Percentiles rank a stretch among this genome's conserved stretches.
These are phyloP conservation scores for Chymomyza costata DNA, from an alignment of 1,140 invertebrate genomes.

Conservation along the genomic window DNA sequence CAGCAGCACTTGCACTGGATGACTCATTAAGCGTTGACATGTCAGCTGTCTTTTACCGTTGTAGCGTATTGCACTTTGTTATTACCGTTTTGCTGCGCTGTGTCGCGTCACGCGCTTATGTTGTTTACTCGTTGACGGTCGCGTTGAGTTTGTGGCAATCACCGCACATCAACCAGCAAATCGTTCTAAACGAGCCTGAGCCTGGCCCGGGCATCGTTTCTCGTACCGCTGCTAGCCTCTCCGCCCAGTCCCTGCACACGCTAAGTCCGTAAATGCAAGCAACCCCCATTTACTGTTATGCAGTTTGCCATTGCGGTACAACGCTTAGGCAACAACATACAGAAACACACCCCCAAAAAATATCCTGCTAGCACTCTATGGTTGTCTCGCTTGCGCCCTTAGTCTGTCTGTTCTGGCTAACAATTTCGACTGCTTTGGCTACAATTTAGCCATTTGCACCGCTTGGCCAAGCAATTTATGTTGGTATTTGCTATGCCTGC, in stretches of 20 bases:
- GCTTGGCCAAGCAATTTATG: constrained; percentile 27
- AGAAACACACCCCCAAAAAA: constrained; percentile 59
- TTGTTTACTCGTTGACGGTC: constrained; percentile 74
- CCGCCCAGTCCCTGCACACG: too few relatives aligned
- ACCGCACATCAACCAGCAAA: constrained; percentile 74
- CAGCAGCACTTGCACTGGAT: constrained; percentile 41
- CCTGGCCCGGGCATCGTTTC: not conserved
- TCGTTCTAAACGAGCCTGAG: constrained; percentile 61
- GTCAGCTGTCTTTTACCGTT: constrained; percentile 1
- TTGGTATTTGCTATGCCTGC: constrained; percentile 18
- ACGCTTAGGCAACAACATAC: too few relatives aligned
- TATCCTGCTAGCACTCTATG: constrained; percentile 53
- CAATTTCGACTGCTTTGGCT: constrained; percentile 1
- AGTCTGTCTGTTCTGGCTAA: constrained; percentile 15
- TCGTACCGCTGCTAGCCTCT: not conserved
- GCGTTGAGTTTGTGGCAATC: constrained; percentile 73
- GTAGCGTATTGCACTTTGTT: not conserved
- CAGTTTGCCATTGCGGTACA: constrained; percentile 18
- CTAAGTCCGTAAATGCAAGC: not conserved
- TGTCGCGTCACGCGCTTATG: constrained; percentile 50
- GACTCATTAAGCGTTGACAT: constrained; percentile 62
- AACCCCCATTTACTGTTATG: constrained; percentile 4
- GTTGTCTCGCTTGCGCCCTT: constrained; percentile 43
- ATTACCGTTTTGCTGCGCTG: constrained; percentile 5
- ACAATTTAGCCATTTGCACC: constrained; percentile 41